Evolutionary conservation across 2,888 invertebrate species (phyloP), one percentile per base, ranked within the genome.

Genomic region (Apeira syringaria): DNA sequence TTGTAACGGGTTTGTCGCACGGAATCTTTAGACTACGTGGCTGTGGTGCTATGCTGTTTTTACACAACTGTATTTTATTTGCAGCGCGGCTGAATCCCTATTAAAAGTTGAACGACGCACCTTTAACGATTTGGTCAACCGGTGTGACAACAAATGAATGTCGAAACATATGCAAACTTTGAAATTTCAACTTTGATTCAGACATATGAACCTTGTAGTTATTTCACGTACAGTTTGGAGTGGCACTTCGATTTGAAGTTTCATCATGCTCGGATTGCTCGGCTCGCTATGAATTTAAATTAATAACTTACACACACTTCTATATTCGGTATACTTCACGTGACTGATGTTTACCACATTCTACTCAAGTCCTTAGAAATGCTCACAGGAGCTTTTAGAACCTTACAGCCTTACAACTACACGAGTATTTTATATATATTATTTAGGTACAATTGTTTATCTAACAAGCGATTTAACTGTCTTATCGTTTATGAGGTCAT

Each of bases 121-220:
- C 5, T 32, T 33, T 43, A 49, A 56, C 52, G 43, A 38, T 32
- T 39, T 40, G 47, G 51, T 46, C 51, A 46, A 40, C 47, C 42
- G 42, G 45, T 44, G 39, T 34, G 53, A 43, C 50, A 45, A 43
- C 40, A 42, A 49, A 55, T 54, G 43, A 52, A 53, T 54, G 58
- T 53, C 50, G 48, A 47, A 51, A 53, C 43, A 30, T 42, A 39
- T 34, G 43, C 43, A 43, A 42, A 52, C 48, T 51, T 54, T 56
- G 52, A 55, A 52, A 56, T 61, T 59, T 57, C 47, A 56, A 61
- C 39, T 61, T 58, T 54, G 54, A 53, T 53, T 55, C 44, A 50
- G 39, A 33, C 50, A 25, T 32, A 8, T 45, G 41, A 6, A 7
- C 7, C 4, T 2, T 4, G 15, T 15, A 3, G 15, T 4, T 31